Evolutionary conservation across 2,113 vertebrate genomes (phyloP), one percentile per base, ranked within the genome.

Genomic region (Leucosticte australis): DNA sequence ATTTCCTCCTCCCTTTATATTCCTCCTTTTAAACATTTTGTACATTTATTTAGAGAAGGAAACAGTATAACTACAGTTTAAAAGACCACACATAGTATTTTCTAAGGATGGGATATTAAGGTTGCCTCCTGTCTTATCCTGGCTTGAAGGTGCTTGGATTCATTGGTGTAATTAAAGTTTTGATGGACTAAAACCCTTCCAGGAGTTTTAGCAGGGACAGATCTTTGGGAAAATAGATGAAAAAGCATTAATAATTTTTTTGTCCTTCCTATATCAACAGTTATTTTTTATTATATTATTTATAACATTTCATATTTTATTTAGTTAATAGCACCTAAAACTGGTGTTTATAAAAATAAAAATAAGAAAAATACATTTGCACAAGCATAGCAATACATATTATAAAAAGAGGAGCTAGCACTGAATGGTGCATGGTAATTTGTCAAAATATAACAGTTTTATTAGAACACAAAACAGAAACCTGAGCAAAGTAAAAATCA

Each of bases 111-210:
- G 5, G 4, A 37, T 47, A 30, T 60, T 37, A 83, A 59, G 27
- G 37, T 39, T 75, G 27, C n/a, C 2, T 30, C 11, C 4, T 26
- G 5, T 49, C 7, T 62, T 67, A n/a, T 15, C n/a, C 44, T 59
- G 28, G 4, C 16, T 47, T 18, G 11, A 68, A 76, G 28, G 8
- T 9, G 4, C 13, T 64, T 60, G 13, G 0, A 0, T 64, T 55
- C 37, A n/a, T 19, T 65, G 16, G 7, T 31, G 5, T 65, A 65
- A 64, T 41, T 46, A 55, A 53, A 52, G 3, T 1, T 56, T 79
- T 59, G n/a, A 91, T 26, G 19, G 28, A 14, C n/a, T 79, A 70
- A 92, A 75, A 23, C 4, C 23, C 15, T 39, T 9, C 22, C 19
- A 83, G 44, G 12, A 64, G 7, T 79, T 82, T 92, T 83, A 35